phyloP scores from a whole-genome alignment of 2,888 invertebrate genomes.

The Pyrocoelia pectoralis region DNA sequence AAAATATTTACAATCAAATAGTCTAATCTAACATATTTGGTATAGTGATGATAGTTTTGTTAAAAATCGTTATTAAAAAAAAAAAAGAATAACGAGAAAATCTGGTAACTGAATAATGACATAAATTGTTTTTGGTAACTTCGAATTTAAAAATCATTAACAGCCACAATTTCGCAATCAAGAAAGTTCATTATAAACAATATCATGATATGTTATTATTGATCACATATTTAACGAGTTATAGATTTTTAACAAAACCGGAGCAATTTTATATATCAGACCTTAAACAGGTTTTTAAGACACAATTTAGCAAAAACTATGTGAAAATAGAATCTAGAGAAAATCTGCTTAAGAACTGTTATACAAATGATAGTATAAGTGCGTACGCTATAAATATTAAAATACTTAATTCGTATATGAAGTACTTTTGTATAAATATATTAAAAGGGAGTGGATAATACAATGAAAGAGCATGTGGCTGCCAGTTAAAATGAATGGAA shows the following conservation, averaged over 20 bases:
- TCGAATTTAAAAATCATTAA: neutral
- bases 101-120: neutral
- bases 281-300: constrained; percentile 1
- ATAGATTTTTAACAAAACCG: constrained; percentile 23
- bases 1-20: constrained; percentile 25
- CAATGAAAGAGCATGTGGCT: constrained; percentile 3
- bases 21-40: constrained; percentile 31
- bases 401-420: constrained; percentile 13
- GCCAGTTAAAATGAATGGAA: constrained; percentile 7
- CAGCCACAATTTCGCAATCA: neutral
- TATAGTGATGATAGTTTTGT: constrained; percentile 26
- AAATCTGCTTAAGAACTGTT: constrained; percentile 5
- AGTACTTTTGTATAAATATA: constrained; percentile 13
- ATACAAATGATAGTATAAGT: constrained; percentile 6
- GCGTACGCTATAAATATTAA: constrained; percentile 10
- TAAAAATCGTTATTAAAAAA: constrained; percentile 29
- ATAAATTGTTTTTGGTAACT: neutral
- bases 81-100: neutral
- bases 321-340: neutral
- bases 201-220: constrained; percentile 8
- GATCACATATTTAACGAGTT: constrained; percentile 8
- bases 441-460: neutral
- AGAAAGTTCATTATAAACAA: neutral
- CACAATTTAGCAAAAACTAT: neutral
- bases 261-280: neutral